Percentiles rank a stretch among this genome's conserved stretches.
phyloP scores from a whole-genome alignment of 2,888 invertebrate genomes.

The Drosophila borealis region DNA sequence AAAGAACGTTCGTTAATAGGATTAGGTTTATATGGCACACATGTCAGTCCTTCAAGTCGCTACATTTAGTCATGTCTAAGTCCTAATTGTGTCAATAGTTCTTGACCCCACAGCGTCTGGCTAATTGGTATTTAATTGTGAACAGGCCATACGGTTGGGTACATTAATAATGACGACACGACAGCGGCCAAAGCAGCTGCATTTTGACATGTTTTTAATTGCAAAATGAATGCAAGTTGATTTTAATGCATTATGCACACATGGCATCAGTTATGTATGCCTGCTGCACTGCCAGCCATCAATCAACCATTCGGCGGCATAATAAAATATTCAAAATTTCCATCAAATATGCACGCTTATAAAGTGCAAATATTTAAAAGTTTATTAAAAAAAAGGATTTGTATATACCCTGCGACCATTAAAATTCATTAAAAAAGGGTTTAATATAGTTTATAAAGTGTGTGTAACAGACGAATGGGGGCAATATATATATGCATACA shows the following conservation, averaged over 20 bases:
- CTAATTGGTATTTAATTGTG: slow-evolving; percentile 64
- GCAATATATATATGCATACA: neutral
- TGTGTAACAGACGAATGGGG: neutral
- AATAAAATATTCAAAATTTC: slow-evolving; percentile 59
- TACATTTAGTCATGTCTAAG: neutral
- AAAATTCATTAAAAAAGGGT: neutral
- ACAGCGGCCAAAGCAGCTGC: slow-evolving; percentile 1
- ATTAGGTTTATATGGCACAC: neutral
- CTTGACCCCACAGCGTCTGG: slow-evolving; percentile 5
- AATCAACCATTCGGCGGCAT: slow-evolving; percentile 43
- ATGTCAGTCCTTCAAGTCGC: neutral
- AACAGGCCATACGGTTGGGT: slow-evolving; percentile 21
- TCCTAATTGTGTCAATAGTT: slow-evolving; percentile 40
- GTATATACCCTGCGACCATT: neutral
- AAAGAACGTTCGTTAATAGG: neutral
- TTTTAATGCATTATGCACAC: slow-evolving; percentile 60
- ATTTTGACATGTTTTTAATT: slow-evolving; percentile 47
- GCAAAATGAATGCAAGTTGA: slow-evolving; percentile 49
- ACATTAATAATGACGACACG: slow-evolving; percentile 15
- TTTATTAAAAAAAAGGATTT: slow-evolving; percentile 3
- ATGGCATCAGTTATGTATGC: slow-evolving; percentile 60
- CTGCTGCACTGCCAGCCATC: slow-evolving; percentile 39
- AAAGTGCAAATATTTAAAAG: slow-evolving; percentile 41
- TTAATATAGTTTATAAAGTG: neutral
- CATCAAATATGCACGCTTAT: slow-evolving; percentile 42